Evolutionary conservation across 2,888 invertebrate species (phyloP).

Genomic region (Noctua pronuba): DNA sequence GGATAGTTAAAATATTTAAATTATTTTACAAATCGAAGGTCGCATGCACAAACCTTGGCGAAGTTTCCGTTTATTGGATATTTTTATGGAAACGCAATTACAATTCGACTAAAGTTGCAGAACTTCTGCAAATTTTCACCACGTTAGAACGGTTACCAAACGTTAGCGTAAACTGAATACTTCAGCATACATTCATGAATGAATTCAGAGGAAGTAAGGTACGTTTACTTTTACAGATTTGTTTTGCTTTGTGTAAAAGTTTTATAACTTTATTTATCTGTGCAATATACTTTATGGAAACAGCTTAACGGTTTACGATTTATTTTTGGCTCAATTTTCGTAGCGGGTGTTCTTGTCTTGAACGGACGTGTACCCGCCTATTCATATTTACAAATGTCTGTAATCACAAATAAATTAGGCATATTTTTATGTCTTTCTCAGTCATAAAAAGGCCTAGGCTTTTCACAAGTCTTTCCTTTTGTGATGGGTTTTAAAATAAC

Average conservation of each 20-base stretch:
- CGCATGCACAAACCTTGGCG: background rate
- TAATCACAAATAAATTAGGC: background rate
- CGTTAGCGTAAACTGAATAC: background rate
- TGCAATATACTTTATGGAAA: slow-evolving; percentile 41
- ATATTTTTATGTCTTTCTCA: background rate
- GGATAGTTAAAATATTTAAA: too few species aligned
- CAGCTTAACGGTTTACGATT: slow-evolving; percentile 45
- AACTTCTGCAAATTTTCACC: background rate
- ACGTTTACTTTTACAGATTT: slow-evolving; percentile 36
- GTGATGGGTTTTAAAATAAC: background rate
- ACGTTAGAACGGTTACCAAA: background rate
- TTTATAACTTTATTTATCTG: slow-evolving; percentile 52
- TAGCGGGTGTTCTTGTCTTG: background rate
- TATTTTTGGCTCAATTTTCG: slow-evolving; percentile 21
- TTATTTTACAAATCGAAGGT: too few species aligned
- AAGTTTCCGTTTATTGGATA: background rate
- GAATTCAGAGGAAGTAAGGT: slow-evolving; percentile 1
- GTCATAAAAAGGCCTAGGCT: background rate
- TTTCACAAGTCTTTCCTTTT: background rate
- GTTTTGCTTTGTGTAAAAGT: slow-evolving; percentile 36
- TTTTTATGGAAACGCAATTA: background rate
- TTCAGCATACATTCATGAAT: background rate
- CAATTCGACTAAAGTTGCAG: background rate
- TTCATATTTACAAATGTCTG: slow-evolving; percentile 1
- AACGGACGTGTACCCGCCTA: background rate